Evolutionary conservation across 2,113 vertebrate species (phyloP).

Genomic region (Hippocampus mohnikei): DNA sequence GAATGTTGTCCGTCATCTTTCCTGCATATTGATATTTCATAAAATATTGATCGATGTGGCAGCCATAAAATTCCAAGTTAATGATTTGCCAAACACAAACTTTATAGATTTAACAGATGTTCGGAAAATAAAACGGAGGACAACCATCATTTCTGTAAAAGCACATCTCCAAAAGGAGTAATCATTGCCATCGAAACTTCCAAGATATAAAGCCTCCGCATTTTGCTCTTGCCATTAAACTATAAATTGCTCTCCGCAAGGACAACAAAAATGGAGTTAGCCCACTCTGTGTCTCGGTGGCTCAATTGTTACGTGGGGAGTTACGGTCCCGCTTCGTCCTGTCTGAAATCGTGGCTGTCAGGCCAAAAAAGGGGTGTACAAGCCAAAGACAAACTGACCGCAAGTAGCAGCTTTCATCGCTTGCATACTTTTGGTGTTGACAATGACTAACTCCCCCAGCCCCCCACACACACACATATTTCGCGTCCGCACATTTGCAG

Average conservation of each 20-base stretch:
- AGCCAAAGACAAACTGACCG: conserved; percentile 32
- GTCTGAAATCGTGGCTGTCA: neutral
- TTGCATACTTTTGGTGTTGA: conserved; percentile 46
- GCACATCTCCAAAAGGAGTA: neutral
- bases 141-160: neutral
- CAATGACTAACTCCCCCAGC: conserved; percentile 26
- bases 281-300: neutral
- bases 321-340: too few species aligned
- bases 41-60: neutral
- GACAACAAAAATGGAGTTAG: neutral
- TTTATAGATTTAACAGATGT: neutral
- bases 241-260: neutral
- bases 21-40: neutral
- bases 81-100: too few species aligned
- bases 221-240: neutral
- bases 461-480: conserved; percentile 10
- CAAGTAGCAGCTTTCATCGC: conserved; percentile 43
- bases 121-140: neutral
- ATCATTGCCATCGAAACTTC: neutral
- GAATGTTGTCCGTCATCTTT: neutral
- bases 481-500: conserved; percentile 11
- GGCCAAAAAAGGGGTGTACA: neutral
- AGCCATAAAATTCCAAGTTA: too few species aligned
- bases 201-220: neutral
- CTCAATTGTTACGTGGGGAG: too few species aligned